A percentile compares a stretch with the other conserved stretches of the same genome.
phyloP scores from a whole-genome alignment of 2,113 vertebrate genomes.

The Syngnathoides biaculeatus region DNA sequence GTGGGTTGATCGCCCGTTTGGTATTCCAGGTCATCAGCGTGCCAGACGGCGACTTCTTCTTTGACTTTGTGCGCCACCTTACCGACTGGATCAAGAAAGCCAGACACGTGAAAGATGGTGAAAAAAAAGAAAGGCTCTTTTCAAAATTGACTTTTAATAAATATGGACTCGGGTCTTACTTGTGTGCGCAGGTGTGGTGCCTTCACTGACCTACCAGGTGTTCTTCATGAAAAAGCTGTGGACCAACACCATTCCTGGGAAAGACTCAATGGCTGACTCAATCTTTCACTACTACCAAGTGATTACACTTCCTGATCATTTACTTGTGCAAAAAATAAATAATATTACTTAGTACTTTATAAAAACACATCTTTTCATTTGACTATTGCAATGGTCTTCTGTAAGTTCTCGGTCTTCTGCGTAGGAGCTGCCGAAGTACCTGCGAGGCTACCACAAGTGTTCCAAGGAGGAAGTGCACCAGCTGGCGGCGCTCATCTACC shows the following conservation, averaged over 20 bases:
- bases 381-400: background rate
- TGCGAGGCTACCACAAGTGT: conserved; percentile 96
- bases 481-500: conserved; percentile 90
- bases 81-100: conserved; percentile 99
- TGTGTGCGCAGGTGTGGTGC: conserved; percentile 77
- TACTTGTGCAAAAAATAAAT: background rate
- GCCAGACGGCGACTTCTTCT: conserved; percentile 97
- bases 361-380: background rate
- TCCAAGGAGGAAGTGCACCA: conserved; percentile 88
- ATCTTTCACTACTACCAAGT: conserved; percentile 99
- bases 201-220: conserved; percentile 96
- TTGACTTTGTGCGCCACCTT: conserved; percentile 97
- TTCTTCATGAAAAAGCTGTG: conserved; percentile 99
- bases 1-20: background rate
- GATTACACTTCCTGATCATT: background rate
- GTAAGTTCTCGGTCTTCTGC: background rate
- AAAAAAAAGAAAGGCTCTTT: background rate
- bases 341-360: background rate
- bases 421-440: conserved; percentile 95
- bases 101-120: conserved; percentile 90
- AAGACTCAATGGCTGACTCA: conserved; percentile 93
- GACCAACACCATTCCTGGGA: conserved; percentile 90
- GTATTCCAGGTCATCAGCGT: conserved; percentile 90
- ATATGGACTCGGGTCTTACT: background rate
- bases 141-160: background rate